phyloP scores from a whole-genome alignment of 1,140 invertebrate genomes.

The Trichoplusia ni region DNA sequence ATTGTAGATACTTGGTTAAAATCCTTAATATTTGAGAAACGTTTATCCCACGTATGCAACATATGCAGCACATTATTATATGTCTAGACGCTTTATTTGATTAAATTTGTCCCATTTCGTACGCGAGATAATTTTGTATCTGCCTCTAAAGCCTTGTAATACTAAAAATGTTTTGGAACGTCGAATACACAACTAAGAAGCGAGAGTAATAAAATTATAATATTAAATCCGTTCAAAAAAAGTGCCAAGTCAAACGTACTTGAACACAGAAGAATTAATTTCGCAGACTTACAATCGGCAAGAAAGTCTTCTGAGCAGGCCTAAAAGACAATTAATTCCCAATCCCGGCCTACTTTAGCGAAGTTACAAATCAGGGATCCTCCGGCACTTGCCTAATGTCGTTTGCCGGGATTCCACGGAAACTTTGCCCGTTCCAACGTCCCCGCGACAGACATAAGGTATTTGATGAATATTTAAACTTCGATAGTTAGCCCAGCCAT shows the following conservation, averaged over 20 bases:
- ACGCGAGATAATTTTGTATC: too few relatives aligned
- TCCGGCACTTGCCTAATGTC: slow-evolving; percentile 37
- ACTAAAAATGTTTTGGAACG: too few relatives aligned
- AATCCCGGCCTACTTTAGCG: slow-evolving; percentile 44
- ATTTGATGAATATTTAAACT: slow-evolving; percentile 40
- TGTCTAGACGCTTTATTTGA: too few relatives aligned
- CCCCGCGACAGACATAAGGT: slow-evolving; percentile 30
- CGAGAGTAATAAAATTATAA: too few relatives aligned
- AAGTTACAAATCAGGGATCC: slow-evolving; percentile 55
- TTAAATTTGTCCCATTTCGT: too few relatives aligned
- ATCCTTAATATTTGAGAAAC: too few relatives aligned
- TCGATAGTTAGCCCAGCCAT: slow-evolving; percentile 20
- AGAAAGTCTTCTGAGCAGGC: slow-evolving; percentile 29
- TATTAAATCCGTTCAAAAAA: not conserved
- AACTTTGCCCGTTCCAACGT: slow-evolving; percentile 39
- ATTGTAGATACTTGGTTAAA: too few relatives aligned
- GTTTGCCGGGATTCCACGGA: slow-evolving; percentile 35
- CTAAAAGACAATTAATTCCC: slow-evolving; percentile 60
- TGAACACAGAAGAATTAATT: slow-evolving; percentile 28
- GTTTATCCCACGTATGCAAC: too few relatives aligned
- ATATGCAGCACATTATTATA: too few relatives aligned
- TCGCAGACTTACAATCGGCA: slow-evolving; percentile 22
- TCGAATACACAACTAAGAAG: too few relatives aligned
- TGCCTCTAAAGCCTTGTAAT: too few relatives aligned
- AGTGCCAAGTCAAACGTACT: not conserved